Evolutionary conservation across 2,888 invertebrate genomes (phyloP), one percentile per base, ranked within the genome.

Genomic region (Chirona hameri): DNA sequence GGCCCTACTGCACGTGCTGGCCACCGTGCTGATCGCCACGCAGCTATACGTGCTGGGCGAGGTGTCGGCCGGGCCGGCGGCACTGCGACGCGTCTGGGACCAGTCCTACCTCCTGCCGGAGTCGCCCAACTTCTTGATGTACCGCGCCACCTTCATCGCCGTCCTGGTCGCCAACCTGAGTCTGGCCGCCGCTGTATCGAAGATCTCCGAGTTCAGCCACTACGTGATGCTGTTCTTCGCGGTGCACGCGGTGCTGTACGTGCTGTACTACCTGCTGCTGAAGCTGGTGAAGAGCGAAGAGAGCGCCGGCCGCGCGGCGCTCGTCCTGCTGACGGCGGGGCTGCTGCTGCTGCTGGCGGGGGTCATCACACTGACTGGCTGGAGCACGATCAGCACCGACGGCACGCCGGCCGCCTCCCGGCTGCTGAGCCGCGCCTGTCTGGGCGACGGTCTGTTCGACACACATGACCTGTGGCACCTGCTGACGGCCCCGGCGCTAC

Each of bases 341-440:
- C 9, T 48, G 18, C 39, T 60, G 29, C 81, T 81, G 21, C 81
- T 60, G 29, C n/a, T 55, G 27, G 29, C 55, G 55, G 15, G 21
- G 24, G 76, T 76, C 39, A 12, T 46, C 76, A 24, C 39, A 18
- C 39, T 39, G 21, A 24, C 10, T 46, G 76, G 76, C 24, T 76
- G 18, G 21, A 24, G 24, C 76, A 76, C 76, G 39, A 46, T 83
- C 46, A 88, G 88, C 85, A 86, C 88, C 81, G 92, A 93, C 14
- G 97, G 97, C 12, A 95, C 96, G 87, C 97, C 93, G 88, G 97
- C 97, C 0, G 95, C 97, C 88, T 96, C 97, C 0, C 95, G 95
- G 0, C 91, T 92, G 0, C 91, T 82, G 0, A 91, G 92, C 85
- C 96, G 96, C 0, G 98, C 98, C 86, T 92, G 92, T 76, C 92